Conservation (phyloP, 2,797 vertebrate species). For the Leptatherina wallacei region DNA sequence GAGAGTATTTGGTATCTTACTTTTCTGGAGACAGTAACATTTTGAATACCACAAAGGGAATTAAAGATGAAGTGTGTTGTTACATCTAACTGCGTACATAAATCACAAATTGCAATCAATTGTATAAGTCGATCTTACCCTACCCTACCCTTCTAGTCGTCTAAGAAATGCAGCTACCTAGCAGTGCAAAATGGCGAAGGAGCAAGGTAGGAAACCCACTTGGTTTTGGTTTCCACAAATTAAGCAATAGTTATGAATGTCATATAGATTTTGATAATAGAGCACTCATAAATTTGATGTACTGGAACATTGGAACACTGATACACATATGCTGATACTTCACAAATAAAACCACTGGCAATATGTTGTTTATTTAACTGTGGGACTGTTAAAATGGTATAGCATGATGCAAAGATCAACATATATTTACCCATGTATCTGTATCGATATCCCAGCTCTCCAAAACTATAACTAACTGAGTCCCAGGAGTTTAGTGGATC, state of each 20-base stretch:
- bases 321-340: background rate
- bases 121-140: background rate
- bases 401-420: background rate
- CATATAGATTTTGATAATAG: background rate
- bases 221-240: background rate
- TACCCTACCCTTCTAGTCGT: background rate
- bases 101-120: background rate
- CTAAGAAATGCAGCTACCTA: background rate
- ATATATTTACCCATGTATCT: conserved; percentile 87
- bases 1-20: background rate
- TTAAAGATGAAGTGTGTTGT: background rate
- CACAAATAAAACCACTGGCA: background rate
- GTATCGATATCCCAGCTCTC: conserved; percentile 57
- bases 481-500: conserved; percentile 79
- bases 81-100: background rate
- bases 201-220: background rate
- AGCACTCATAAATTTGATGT: no score
- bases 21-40: background rate
- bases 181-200: background rate
- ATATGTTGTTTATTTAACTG: background rate
- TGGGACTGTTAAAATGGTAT: background rate
- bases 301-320: background rate
- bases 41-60: background rate
- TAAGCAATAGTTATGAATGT: no score
- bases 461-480: conserved; percentile 71